Evolutionary conservation across 2,888 invertebrate species (phyloP), one percentile per base, ranked within the genome.

Genomic region (Pediacus dermestoides): DNA sequence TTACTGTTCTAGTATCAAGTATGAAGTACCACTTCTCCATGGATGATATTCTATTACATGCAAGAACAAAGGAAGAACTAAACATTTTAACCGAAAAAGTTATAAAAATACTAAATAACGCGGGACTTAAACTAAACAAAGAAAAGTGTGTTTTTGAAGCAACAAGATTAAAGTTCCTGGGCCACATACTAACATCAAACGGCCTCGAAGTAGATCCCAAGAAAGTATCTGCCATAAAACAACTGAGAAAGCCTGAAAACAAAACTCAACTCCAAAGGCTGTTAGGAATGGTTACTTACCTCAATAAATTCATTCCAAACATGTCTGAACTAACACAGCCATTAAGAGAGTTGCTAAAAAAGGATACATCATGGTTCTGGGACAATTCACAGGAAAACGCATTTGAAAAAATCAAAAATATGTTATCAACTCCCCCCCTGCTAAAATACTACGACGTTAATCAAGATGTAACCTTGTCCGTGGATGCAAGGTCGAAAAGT

Each of bases 401-500:
- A n/a, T 18, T 18, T 8, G 21, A 18, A 18, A 18, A 18, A 18
- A 18, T 18, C 6, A 18, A 18, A 18, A 18, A n/a, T 7, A 18
- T 8, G n/a, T 18, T 18, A 18, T 6, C 21, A 18, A 18, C 6
- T 7, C 26, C 26, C 8, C 26, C 26, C 8, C n/a, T 26, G 4
- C 9, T 26, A 8, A 26, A 26, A 26, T 26, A 7, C 10, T 26
- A 8, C 10, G 26, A 26, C 4, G 26, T 26, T 4, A 42, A 45
- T 15, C 13, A 30, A 25, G 23, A 12, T 16, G 30, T 40, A 2
- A 34, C 30, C 3, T 11, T 46, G 16, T 30, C 35, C 16, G 46
- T 49, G 11, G 49, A 46, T 39, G 34, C 41, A 12, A 35, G 37
- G 25, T 34, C 32, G 22, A 34, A 34, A 37, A 35, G 34, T 4